Evolutionary conservation across 1,140 invertebrate genomes (phyloP).

Genomic region (Apis dorsata): DNA sequence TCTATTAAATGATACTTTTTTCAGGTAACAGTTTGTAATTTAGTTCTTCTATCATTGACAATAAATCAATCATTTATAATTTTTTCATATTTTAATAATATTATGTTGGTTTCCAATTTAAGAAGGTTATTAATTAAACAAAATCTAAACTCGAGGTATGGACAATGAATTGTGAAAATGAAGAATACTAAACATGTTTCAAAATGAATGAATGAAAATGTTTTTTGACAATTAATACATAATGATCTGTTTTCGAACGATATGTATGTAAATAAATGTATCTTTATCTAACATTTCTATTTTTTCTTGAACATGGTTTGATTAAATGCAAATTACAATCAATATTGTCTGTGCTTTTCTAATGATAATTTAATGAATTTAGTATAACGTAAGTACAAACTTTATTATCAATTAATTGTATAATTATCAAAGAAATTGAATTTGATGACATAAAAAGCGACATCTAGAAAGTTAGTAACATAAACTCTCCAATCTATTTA

Average conservation of each 20-base stretch:
- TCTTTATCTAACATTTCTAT: neutral
- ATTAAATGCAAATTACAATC: too few relatives aligned
- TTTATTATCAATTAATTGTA: neutral
- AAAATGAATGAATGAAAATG: too few relatives aligned
- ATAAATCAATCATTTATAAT: neutral
- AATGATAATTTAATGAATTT: neutral
- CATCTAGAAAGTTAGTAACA: constrained; percentile 10
- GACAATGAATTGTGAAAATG: neutral
- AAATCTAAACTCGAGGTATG: neutral
- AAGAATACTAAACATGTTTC: neutral
- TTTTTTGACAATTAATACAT: neutral
- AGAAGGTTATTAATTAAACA: neutral
- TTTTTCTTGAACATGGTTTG: neutral
- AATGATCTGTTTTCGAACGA: neutral
- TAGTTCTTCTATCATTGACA: neutral
- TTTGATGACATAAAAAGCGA: neutral
- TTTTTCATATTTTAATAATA: neutral
- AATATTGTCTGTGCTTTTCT: too few relatives aligned
- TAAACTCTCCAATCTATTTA: neutral
- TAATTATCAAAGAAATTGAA: neutral
- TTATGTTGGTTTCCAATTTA: neutral
- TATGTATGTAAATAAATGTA: neutral
- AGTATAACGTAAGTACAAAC: neutral
- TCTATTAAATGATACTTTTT: neutral
- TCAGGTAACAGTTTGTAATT: neutral